Evolutionary conservation across 1,140 invertebrate species (phyloP), one percentile per base, ranked within the genome.

Genomic region (Neuroterus valhalla): DNA sequence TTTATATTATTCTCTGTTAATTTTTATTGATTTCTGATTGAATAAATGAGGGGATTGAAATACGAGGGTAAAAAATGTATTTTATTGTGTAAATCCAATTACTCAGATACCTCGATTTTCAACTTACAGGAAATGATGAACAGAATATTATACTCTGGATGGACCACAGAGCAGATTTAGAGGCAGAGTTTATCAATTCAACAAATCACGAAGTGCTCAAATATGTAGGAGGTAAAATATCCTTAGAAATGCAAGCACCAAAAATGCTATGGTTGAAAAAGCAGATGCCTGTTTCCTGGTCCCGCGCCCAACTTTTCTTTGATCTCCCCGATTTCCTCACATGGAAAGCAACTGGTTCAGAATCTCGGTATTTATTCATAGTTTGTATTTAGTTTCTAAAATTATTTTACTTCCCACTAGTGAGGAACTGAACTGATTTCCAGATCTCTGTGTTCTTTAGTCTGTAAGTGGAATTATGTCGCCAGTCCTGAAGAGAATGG

Each of bases 81-180:
- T 12, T 11, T 38, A 31, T 38, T n/a, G 38, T 38, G 31, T 38
- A 68, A 19, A 15, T 19, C 0, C n/a, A 46, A 52, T 23, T 45
- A 42, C 12, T 21, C 14, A 52, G 26, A 17, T 52, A 74, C 8
- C 23, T 8, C 43, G 12, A 75, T 46, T 26, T 66, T 70, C 62
- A 48, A 48, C 74, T 74, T 87, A 38, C 77, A 93, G 94, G 92
- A 10, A 88, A 92, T 46, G 84, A 92, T 83, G 90, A 94, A 62
- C 94, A 95, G 87, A 98, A 99, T 89, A 92, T 99, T 26, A 96
- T 99, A 43, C 93, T 99, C 89, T 99, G 98, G 98, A 95, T 99
- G 96, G 98, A 99, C 87, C 98, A 99, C 85, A 90, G 98, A 81
- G 98, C 98, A 2, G 89, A 92, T 19, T 86, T 92, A 55, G 95